Base-by-base conservation (phyloP, 2,113 vertebrate species). In the Odontesthes bonariensis region DNA sequence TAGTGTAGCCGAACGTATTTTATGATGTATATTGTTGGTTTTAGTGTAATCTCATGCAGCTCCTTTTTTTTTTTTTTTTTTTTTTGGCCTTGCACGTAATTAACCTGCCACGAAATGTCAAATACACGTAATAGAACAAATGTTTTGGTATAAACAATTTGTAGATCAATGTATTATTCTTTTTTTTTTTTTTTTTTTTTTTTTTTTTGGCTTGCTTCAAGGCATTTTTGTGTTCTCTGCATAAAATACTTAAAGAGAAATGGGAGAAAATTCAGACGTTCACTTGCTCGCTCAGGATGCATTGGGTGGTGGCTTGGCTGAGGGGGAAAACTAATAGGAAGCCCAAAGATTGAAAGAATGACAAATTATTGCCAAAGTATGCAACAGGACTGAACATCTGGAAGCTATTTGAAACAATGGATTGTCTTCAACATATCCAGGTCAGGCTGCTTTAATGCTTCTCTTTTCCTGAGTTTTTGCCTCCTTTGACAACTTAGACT, bases 361-460 rank as follows among this genome's bases (percentile, higher is more conserved):
- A 83, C 72, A 78, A 63, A 74, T 59, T 63, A 3, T 66, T 52
- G 77, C 79, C 86, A 87, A 73, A 85, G 77, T 88, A 84, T 81
- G 82, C 82, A 86, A 69, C 66, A 55, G 75, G 42, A 27, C 44
- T 3, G 42, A 85, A 62, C 88, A 87, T 90, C 85, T 91, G 89
- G 91, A 86, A 87, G 19, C 42, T 12, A 56, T 92, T 82, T 73
- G 54, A 82, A 83, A 89, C 86, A 77, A 89, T 85, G 79, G 79
- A 83, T 79, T 84, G 73, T 88, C 77, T 87, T 83, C 69, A 79
- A 74, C 67, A 44, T 71, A 53, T 81, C 32, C 63, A 49, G 74
- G 44, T 86, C 72, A 51, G 20, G 63, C 72, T 71, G 12, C 61
- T 75, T 57, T 42, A 76, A 81, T 57, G 44, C 63, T 51, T 87